Percentiles rank a stretch among this genome's conserved stretches.
These are phyloP conservation scores for Pelodytes ibericus DNA, from an alignment of 2,797 vertebrate species.

Conservation along the genomic window DNA sequence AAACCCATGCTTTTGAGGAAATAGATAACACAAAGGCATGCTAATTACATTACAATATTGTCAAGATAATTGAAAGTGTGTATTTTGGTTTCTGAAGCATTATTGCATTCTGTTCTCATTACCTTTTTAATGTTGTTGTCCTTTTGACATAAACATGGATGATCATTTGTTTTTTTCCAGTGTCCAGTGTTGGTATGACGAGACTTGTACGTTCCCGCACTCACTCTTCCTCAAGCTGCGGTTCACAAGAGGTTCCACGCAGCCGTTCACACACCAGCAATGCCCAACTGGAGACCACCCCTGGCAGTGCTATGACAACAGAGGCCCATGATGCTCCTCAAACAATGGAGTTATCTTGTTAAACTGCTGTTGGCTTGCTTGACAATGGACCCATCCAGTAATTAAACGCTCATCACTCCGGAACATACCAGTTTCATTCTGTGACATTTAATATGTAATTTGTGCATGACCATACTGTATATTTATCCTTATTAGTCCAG, in stretches of 20 bases:
- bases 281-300: constrained; percentile 74
- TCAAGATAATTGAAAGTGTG: too few species aligned
- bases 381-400: constrained; percentile 29
- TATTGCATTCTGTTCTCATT: too few species aligned
- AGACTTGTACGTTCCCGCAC: constrained; percentile 87
- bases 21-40: too few species aligned
- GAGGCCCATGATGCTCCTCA: constrained; percentile 75
- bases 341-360: constrained; percentile 86
- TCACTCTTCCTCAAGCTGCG: constrained; percentile 87
- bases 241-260: constrained; percentile 81
- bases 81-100: too few species aligned
- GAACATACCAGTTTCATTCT: constrained; percentile 5
- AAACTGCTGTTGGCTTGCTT: constrained; percentile 66
- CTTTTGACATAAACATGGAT: too few species aligned
- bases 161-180: constrained; percentile 71
- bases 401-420: constrained; percentile 2
- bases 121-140: too few species aligned
- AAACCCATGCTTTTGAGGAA: too few species aligned
- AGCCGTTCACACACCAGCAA: constrained; percentile 77
- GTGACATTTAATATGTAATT: constrained; percentile 10
- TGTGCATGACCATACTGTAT: constrained; percentile 40
- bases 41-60: too few species aligned
- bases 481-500: constrained; percentile 20
- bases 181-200: constrained; percentile 91
- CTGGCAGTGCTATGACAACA: constrained; percentile 67